Base-by-base conservation (phyloP, 2,113 vertebrate genomes). In the Hirundichthys speculiger region DNA sequence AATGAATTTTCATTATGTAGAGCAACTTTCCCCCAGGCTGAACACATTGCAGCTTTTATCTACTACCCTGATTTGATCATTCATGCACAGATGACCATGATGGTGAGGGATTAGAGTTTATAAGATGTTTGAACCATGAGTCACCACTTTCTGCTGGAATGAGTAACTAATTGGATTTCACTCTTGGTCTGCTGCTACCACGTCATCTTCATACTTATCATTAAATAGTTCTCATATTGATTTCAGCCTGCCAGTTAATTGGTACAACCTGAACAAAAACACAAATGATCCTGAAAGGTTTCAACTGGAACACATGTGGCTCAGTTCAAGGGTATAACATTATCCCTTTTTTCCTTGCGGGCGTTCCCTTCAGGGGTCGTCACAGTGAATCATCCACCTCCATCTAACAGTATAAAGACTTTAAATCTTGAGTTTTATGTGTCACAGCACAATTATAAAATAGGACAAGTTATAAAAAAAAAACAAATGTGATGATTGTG, bases 101-200 rank as follows among this genome's bases (percentile, higher is more conserved):
- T 65, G 41, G 20, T 10, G 50, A 69, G 10, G 30, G 27, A 16
- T 45, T 69, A 48, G 53, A 50, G 69, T 64, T 59, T 78, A 75
- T 82, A 30, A 82, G 68, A 61, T 64, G 76, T 82, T 77, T 79
- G 79, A 79, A 80, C 65, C 59, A 50, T 30, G 45, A 49, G 76
- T 54, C 48, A 73, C 71, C 68, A 72, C 64, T 75, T 70, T 43
- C 59, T 30, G 55, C 56, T 55, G 54, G 21, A 58, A 6, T 61
- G 66, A 75, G 75, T 57, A 20, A 24, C 41, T 85, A 83, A 87
- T 86, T 81, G 47, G 73, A 79, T 86, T 79, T 75, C 52, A 11
- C 70, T 48, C 51, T 59, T 40, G 42, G 56, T 66, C 25, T 46
- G 54, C 42, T 61, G 27, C 40, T n/a, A 27, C 68, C 51, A 45